phyloP scores from a whole-genome alignment of 2,113 vertebrate species.

The Pseudopodoces humilis region DNA sequence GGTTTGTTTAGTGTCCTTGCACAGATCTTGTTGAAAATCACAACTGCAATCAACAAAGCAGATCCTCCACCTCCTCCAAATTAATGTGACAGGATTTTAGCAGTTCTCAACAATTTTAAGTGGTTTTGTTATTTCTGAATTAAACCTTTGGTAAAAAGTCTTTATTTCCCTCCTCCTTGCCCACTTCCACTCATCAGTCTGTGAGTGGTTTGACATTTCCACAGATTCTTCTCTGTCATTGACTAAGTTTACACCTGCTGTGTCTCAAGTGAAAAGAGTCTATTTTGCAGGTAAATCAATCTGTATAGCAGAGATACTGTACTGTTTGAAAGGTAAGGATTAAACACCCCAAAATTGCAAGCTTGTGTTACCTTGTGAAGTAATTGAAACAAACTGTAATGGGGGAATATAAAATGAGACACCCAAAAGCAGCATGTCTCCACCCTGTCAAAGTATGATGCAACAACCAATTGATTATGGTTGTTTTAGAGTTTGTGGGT shows the following conservation, averaged over 20 bases:
- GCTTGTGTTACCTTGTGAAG: not conserved
- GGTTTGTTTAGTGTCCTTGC: not conserved
- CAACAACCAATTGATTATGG: not conserved
- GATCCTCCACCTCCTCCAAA: not conserved
- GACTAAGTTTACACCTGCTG: not conserved
- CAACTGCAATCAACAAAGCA: not conserved
- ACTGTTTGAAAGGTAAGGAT: not conserved
- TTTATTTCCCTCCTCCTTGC: not conserved
- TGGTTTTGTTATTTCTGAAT: slow-evolving; percentile 18
- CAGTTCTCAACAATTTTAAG: not conserved
- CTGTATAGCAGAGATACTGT: not conserved
- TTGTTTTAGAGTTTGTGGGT: not conserved
- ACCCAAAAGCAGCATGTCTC: not conserved
- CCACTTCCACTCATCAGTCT: not conserved
- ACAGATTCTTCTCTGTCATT: not conserved
- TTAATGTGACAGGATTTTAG: not conserved
- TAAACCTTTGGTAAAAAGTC: not conserved
- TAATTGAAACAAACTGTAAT: not conserved
- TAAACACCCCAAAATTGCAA: not conserved
- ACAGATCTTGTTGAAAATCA: not conserved
- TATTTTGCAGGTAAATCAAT: not conserved
- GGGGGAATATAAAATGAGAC: not conserved
- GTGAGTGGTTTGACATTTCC: slow-evolving; percentile 46
- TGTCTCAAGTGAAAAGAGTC: not conserved
- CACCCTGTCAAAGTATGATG: not conserved